Evolutionary conservation across 2,797 vertebrate species (phyloP).

Genomic region (Lophotriccus pileatus): DNA sequence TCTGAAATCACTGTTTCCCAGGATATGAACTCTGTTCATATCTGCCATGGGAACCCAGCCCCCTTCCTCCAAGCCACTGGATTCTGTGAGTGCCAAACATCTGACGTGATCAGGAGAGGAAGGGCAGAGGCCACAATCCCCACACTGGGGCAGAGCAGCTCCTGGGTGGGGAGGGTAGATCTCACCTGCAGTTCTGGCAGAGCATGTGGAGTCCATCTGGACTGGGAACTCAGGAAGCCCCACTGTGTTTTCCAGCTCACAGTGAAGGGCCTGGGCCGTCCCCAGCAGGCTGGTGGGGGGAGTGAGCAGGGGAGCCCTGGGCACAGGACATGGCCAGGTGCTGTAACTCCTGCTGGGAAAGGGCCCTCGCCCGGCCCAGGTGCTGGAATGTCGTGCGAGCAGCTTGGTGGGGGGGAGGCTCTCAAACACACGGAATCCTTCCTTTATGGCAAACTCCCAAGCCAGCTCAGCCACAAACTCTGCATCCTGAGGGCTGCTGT

Average conservation of each 20-base stretch:
- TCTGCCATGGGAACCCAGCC: background rate
- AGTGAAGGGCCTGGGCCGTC: background rate
- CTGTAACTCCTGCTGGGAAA: conserved; percentile 1
- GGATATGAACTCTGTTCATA: background rate
- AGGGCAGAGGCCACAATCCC: background rate
- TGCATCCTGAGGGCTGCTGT: conserved; percentile 36
- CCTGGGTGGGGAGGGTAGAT: background rate
- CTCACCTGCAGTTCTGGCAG: conserved; percentile 70
- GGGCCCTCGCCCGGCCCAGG: background rate
- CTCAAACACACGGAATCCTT: conserved; percentile 84
- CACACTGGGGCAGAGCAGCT: background rate
- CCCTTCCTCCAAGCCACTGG: background rate
- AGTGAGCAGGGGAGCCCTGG: background rate
- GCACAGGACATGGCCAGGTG: background rate
- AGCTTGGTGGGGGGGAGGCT: conserved; percentile 20
- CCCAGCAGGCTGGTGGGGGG: conserved; percentile 17
- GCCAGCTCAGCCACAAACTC: conserved; percentile 74
- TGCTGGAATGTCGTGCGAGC: background rate
- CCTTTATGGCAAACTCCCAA: conserved; percentile 83
- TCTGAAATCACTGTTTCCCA: background rate
- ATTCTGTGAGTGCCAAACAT: background rate
- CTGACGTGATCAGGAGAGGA: background rate
- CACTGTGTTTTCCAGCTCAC: background rate
- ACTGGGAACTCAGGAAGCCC: conserved; percentile 23
- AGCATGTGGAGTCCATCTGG: conserved; percentile 15